Evolutionary conservation across 1,140 invertebrate species (phyloP).

Genomic region (Carposina sasakii): DNA sequence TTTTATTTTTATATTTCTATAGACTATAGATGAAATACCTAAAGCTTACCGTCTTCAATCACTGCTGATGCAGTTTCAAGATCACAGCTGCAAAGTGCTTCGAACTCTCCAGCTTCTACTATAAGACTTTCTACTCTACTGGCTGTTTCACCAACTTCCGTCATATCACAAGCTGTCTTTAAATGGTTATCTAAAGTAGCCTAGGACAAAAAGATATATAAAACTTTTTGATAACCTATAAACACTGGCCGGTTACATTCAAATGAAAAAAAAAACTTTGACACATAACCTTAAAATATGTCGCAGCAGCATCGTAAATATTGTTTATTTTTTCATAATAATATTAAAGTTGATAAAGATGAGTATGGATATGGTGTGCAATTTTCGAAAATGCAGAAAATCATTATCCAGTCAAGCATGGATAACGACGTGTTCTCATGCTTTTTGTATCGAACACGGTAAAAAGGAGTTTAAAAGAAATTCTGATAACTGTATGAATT

Average conservation of each 20-base stretch:
- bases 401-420: constrained; percentile 63
- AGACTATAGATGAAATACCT: no score
- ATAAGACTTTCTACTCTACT: constrained; percentile 84
- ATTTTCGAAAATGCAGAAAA: constrained; percentile 71
- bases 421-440: constrained; percentile 73
- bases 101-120: constrained; percentile 83
- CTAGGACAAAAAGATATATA: constrained; percentile 43
- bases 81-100: constrained; percentile 83
- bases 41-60: constrained; percentile 78
- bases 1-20: no score
- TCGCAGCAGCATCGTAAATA: background rate
- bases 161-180: constrained; percentile 85
- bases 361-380: constrained; percentile 65
- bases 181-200: constrained; percentile 80
- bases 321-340: background rate
- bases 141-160: constrained; percentile 89
- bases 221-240: background rate
- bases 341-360: constrained; percentile 27
- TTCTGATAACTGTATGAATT: constrained; percentile 54
- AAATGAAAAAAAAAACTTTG: constrained; percentile 7
- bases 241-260: background rate
- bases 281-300: constrained; percentile 19
- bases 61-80: constrained; percentile 86
- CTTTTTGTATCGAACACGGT: constrained; percentile 72
- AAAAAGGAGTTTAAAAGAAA: constrained; percentile 66